Evolutionary conservation across 2,888 invertebrate genomes (phyloP).

Genomic region (Drosophila conformis): DNA sequence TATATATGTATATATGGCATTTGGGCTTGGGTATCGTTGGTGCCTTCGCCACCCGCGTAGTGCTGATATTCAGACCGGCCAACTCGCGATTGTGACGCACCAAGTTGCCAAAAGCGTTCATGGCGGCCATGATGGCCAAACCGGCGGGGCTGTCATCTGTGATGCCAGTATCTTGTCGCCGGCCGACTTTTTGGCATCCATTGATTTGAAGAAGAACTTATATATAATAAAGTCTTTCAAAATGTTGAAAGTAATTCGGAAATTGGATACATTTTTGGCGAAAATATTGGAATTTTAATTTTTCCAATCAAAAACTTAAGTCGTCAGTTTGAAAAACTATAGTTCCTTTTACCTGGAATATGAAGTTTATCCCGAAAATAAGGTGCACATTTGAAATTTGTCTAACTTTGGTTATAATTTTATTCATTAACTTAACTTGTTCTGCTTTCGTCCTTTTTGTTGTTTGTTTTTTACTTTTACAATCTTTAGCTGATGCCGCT

Average conservation of each 20-base stretch:
- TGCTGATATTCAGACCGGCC: conserved; percentile 25
- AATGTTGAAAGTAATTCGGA: no score
- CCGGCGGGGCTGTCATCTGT: conserved; percentile 69
- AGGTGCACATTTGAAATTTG: conserved; percentile 33
- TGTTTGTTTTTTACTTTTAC: conserved; percentile 21
- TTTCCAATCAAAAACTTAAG: no score
- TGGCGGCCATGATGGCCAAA: neutral
- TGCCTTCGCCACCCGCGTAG: conserved; percentile 86
- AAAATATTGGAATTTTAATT: no score
- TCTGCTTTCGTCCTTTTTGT: conserved; percentile 39
- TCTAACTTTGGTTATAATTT: conserved; percentile 78
- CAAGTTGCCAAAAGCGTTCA: conserved; percentile 55
- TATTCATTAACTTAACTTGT: conserved; percentile 76
- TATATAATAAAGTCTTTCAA: no score
- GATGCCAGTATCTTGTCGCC: conserved; percentile 69
- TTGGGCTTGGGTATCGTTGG: conserved; percentile 97
- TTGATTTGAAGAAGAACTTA: conserved; percentile 77
- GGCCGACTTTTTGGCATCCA: conserved; percentile 65
- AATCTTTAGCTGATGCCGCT: conserved; percentile 50
- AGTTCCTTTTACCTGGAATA: neutral
- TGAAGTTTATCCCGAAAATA: neutral
- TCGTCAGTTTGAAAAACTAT: neutral
- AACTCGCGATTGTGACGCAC: conserved; percentile 34
- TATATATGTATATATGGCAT: conserved; percentile 12
- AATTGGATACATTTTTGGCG: no score